Percentiles rank a stretch among this genome's conserved stretches.
Evolutionary conservation across 2,113 vertebrate genomes (phyloP).

Genomic region (cattle (Bos taurus)): DNA sequence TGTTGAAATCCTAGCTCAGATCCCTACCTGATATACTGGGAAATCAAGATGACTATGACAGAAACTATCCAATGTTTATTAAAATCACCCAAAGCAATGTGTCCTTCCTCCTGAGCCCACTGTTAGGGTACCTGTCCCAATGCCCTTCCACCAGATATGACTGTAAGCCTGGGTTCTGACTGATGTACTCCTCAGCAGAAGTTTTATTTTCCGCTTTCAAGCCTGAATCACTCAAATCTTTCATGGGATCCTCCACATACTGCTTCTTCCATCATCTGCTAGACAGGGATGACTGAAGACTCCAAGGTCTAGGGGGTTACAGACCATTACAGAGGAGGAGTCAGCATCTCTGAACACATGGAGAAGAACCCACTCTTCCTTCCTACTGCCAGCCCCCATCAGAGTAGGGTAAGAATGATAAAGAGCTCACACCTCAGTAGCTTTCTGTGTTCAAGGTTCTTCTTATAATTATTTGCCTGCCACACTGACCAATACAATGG

Average conservation of each 20-base stretch:
- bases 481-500: neutral
- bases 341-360: neutral
- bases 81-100: neutral
- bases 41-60: neutral
- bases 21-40: neutral
- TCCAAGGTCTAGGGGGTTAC: too few relatives aligned
- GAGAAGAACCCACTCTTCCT: neutral
- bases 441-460: neutral
- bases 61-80: neutral
- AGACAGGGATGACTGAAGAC: neutral
- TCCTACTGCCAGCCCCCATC: neutral
- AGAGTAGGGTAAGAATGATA: neutral
- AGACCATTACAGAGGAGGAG: neutral
- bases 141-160: rapidly evolving
- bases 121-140: neutral
- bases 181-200: neutral
- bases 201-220: neutral
- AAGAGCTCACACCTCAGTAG: neutral
- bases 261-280: neutral
- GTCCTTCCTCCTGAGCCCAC: neutral
- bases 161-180: neutral
- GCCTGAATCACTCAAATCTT: neutral
- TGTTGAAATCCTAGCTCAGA: neutral
- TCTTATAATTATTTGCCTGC: neutral
- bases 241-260: neutral